Evolutionary conservation across 2,888 invertebrate species (phyloP), one percentile per base, ranked within the genome.

Genomic region (Andrena praecox): DNA sequence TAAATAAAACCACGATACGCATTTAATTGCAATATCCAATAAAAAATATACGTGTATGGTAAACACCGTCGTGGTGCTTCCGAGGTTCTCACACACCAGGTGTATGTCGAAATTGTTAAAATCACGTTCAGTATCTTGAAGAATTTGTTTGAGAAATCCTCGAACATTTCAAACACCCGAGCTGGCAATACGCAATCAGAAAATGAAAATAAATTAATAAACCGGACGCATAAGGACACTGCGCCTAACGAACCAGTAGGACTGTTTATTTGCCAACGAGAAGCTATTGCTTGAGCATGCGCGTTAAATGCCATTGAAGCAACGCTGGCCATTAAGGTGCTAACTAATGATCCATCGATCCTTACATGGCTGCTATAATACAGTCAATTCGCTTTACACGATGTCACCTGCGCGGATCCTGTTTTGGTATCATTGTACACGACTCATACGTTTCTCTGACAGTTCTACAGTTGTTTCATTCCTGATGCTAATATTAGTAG

Each of bases 311-410:
- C n/a, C 48, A n/a, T 62, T 64, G 52, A 71, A 63, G 52, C 48
- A 62, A 48, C 29, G 48, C 59, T 20, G 35, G 33, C 60, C 54
- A 54, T 64, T 68, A 60, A 31, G 33, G 68, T 56, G n/a, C 20
- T 72, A 60, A 75, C 64, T 72, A 68, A 71, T 27, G 48, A 64
- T 66, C 52, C 54, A 50, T 75, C 16, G 27, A 27, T n/a, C 20
- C 27, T n/a, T 35, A 59, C 33, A 16, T 33, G 50, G 27, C 29
- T 75, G 8, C n/a, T 8, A 10, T 59, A 31, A 64, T 54, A 42
- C 12, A 31, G 48, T 67, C 7, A 33, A 27, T 68, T 69, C 60
- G 33, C 24, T 50, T 73, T 66, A n/a, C 48, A 54, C 24, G 29
- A n/a, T 69, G 52, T 69, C 66, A 35, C 48, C 52, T 48, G 8